Base-by-base conservation (phyloP, 92 coral and sea anemone genomes). In the Anthopleura xanthogrammica region DNA sequence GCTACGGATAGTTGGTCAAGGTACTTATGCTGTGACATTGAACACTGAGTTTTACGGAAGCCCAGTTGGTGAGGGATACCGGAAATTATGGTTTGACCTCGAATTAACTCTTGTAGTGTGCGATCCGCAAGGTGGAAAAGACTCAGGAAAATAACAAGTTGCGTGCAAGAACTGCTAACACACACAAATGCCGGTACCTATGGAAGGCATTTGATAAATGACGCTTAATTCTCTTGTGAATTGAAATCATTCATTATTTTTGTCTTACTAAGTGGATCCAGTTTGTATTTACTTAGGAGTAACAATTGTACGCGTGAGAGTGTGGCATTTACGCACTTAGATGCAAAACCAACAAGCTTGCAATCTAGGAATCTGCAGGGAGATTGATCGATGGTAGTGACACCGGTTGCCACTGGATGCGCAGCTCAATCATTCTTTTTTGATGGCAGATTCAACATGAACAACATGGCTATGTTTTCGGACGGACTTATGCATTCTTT, bases 221-320 rank as follows among this genome's bases (percentile, higher is more conserved):
- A 76, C 52, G 66, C 41, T 76, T 52, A 76, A 83, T 14, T 83
- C 86, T 83, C 86, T 72, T 54, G 86, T 62, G 86, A 83, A 83
- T 83, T 83, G 60, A 83, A 76, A 75, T 83, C 60, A 58, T 77
- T 83, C 75, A 76, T 75, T 75, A 80, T 80, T 83, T 75, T 56
- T 83, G 86, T 83, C 86, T 75, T 16, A 5, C 80, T 83, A 83
- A 83, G 86, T 75, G 78, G 36, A 55, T 60, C 41, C 64, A 83
- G 57, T 82, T 74, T 76, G 81, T 83, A 57, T 83, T 75, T 46
- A 74, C 75, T 60, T 83, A 14, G 64, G 68, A 66, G 81, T 76
- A 83, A 80, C 83, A 80, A 80, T 60, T 20, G 76, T 36, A 12
- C 76, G 76, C 75, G 76, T 58, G 83, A 65, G 58, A 57, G n/a